A percentile compares a stretch with the other conserved stretches of the same genome.
Conservation (phyloP, 2,888 invertebrate species). For the Amphipyra tragopoginis region DNA sequence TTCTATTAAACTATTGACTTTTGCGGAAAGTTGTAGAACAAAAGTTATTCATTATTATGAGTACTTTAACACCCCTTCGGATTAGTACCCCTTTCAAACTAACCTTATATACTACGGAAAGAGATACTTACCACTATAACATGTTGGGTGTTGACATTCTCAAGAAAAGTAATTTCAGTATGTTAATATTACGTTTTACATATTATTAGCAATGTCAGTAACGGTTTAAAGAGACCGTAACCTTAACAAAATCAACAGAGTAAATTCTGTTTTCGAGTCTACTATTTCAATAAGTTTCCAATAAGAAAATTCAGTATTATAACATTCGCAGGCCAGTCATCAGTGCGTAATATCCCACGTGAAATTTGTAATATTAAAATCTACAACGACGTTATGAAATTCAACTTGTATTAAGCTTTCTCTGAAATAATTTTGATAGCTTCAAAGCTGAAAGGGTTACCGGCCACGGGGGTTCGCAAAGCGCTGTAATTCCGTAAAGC, state of each 20-base stretch:
- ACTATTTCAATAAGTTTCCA: conserved; percentile 36
- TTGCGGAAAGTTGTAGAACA: no score
- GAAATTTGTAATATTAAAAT: conserved; percentile 68
- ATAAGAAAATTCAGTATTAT: conserved; percentile 47
- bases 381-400: conserved; percentile 64
- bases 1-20: no score
- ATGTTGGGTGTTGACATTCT: no score
- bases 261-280: conserved; percentile 22
- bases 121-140: no score
- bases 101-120: no score
- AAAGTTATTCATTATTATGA: no score
- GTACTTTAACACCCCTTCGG: no score
- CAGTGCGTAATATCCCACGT: conserved; percentile 65
- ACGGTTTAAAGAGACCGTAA: not conserved
- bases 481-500: conserved; percentile 74
- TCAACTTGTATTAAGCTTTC: conserved; percentile 71
- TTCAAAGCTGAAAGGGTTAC: conserved; percentile 86
- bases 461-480: conserved; percentile 70
- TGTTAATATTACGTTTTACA: no score
- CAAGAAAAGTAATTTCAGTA: no score
- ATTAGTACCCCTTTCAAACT: no score
- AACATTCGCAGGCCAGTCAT: conserved; percentile 55
- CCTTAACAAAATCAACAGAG: conserved; percentile 12
- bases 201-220: not conserved
- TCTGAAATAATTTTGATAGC: conserved; percentile 85